Evolutionary conservation across 1,140 invertebrate genomes (phyloP), one percentile per base, ranked within the genome.

Genomic region (Musca domestica): DNA sequence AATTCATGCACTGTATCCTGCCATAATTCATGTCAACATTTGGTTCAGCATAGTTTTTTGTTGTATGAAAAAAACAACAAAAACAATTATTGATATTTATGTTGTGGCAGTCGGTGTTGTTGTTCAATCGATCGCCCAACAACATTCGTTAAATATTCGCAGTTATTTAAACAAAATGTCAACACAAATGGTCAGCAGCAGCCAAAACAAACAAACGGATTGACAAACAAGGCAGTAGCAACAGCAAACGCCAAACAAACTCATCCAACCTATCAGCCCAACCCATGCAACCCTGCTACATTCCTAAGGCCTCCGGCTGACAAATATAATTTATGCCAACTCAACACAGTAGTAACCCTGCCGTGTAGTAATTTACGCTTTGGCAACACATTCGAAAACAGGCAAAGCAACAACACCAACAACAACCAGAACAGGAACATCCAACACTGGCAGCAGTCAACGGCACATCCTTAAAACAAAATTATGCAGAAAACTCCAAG

Each of bases 1-100:
- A 61, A 61, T 61, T 61, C 56, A 61, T 61, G 34, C 9, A 61
- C 56, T 61, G 19, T 61, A 56, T 46, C 58, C 52, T 56, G 68
- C 64, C 68, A 69, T 69, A 69, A 69, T 69, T 69, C 68, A 69
- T 69, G 51, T 69, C 68, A 69, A 66, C 68, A 66, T 66, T 48
- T 66, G 30, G 64, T 52, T 49, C 64, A 54, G 27, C 47, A 34
- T 66, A 12, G 17, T 54, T 54, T 66, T 68, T 23, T 51, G 27
- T 64, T 41, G 30, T 56, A 30, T 12, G 49, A 51, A 41, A 41
- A 9, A 12, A 41, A 41, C 6, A 9, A 41, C 2, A 41, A 12
- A 15, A 66, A n/a, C 47, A 19, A 30, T 10, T 58, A 30, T 9
- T 9, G 3, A 30, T 30, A 30, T 30, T 30, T 30, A 30, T 30